phyloP scores from a whole-genome alignment of 2,113 vertebrate species.

The Ictalurus furcatus region DNA sequence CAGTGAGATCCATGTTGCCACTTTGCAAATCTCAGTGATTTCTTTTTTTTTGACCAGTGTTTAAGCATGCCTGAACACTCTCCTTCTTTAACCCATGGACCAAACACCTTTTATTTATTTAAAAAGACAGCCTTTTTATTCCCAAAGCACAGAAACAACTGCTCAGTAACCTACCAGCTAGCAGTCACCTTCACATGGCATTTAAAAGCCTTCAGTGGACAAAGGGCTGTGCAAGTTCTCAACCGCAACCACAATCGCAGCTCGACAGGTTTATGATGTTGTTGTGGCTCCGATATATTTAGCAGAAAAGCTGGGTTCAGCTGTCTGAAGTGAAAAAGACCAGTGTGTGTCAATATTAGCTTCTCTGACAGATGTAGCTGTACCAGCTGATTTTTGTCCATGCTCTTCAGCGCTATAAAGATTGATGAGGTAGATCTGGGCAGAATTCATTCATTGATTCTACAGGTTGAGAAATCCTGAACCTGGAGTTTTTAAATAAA shows the following conservation, averaged over 20 bases:
- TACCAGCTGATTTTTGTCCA: neutral
- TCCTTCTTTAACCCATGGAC: neutral
- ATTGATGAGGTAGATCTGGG: neutral
- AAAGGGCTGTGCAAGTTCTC: neutral
- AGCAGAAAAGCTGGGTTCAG: neutral
- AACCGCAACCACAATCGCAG: neutral
- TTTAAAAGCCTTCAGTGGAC: neutral
- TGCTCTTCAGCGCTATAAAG: neutral
- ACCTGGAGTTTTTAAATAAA: neutral
- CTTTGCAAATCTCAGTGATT: neutral
- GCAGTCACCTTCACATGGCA: neutral
- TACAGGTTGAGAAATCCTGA: neutral
- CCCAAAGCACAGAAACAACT: neutral
- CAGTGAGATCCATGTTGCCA: neutral
- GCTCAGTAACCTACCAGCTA: neutral
- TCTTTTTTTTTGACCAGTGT: neutral
- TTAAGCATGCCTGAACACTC: neutral
- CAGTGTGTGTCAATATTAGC: no score
- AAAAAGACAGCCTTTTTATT: neutral
- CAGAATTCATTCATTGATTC: neutral
- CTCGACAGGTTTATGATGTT: neutral
- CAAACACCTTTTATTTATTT: no score
- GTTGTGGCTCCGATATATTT: neutral
- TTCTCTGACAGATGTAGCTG: no score
- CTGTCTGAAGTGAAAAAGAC: neutral